Conservation (phyloP, 1,140 invertebrate genomes). For the Trichonephila clavata region DNA sequence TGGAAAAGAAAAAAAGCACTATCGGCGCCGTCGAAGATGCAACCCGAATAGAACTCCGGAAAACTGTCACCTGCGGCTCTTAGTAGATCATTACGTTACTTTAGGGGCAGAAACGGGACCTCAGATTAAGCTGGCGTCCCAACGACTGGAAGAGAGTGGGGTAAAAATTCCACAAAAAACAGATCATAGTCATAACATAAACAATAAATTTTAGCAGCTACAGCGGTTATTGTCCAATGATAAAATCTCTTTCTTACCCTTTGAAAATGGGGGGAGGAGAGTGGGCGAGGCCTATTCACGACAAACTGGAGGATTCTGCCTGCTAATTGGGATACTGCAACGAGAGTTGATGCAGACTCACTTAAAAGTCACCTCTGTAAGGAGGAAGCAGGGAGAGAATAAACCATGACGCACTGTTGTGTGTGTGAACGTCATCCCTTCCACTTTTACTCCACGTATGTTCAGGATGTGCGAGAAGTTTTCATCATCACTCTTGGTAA, state of each 20-base stretch:
- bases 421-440: not conserved
- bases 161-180: too few species aligned
- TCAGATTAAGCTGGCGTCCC: not conserved
- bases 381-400: conserved; percentile 13
- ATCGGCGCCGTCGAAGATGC: not conserved
- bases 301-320: not conserved
- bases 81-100: not conserved
- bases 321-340: not conserved
- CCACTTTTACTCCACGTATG: not conserved
- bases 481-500: not conserved
- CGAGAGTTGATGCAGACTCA: not conserved
- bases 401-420: conserved; percentile 1
- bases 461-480: not conserved
- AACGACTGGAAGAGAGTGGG: not conserved
- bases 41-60: not conserved
- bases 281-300: not conserved
- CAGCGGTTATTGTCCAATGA: not conserved
- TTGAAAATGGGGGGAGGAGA: not conserved
- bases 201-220: not conserved
- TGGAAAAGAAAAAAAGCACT: not conserved
- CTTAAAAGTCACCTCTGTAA: conserved; percentile 16
- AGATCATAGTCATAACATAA: not conserved
- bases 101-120: not conserved
- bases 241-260: not conserved
- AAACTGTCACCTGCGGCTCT: not conserved